These are phyloP conservation scores for Drosophila mimica DNA, from an alignment of 2,888 invertebrate genomes.

Conservation along the genomic window DNA sequence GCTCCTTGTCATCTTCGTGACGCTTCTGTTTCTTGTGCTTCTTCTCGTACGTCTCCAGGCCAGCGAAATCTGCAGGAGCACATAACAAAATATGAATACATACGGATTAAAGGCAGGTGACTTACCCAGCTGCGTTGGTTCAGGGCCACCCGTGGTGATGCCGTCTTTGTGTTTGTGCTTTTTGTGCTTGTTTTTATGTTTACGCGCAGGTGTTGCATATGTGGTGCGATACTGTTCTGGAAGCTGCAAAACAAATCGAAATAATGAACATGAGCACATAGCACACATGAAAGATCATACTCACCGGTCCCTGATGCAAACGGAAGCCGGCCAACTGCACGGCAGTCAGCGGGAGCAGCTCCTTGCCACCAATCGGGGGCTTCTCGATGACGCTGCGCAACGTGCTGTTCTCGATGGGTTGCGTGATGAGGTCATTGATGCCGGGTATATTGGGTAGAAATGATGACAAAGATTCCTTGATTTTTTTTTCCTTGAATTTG, in stretches of 20 bases:
- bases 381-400: slow-evolving; percentile 97
- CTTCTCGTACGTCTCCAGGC: slow-evolving; percentile 95
- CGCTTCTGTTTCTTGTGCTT: slow-evolving; percentile 97
- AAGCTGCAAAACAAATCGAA: slow-evolving; percentile 86
- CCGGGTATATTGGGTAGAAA: slow-evolving; percentile 98
- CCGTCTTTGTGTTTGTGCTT: slow-evolving; percentile 97
- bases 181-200: slow-evolving; percentile 98
- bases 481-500: slow-evolving; percentile 98
- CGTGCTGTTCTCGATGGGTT: slow-evolving; percentile 92
- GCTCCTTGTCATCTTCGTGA: slow-evolving; percentile 96
- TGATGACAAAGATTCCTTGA: slow-evolving; percentile 97
- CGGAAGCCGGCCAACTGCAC: slow-evolving; percentile 96
- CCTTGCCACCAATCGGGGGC: slow-evolving; percentile 96
- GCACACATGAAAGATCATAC: slow-evolving; percentile 19
- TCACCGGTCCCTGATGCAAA: slow-evolving; percentile 94
- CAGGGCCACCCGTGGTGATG: slow-evolving; percentile 88
- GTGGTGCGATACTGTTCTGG: slow-evolving; percentile 98
- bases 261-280: not conserved
- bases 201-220: slow-evolving; percentile 95
- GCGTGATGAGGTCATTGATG: slow-evolving; percentile 96
- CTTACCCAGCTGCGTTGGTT: slow-evolving; percentile 90
- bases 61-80: slow-evolving; percentile 86
- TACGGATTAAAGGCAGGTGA: not conserved
- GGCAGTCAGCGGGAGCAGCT: slow-evolving; percentile 93
- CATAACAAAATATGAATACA: not conserved